Evolutionary conservation across 2,113 vertebrate species (phyloP).

Genomic region (Chaetops frenatus): DNA sequence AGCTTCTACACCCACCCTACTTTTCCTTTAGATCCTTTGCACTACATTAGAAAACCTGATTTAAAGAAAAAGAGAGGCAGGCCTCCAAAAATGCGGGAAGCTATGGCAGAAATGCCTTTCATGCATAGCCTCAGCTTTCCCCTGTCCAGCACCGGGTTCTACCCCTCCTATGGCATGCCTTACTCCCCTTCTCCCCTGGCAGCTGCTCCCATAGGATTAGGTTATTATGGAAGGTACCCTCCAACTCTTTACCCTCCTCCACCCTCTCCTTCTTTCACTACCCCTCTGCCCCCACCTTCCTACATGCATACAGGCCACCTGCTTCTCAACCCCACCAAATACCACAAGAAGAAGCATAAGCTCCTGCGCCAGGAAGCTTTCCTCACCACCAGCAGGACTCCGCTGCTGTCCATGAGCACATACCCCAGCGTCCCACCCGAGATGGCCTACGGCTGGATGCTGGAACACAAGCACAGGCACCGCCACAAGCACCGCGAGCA

Average conservation of each 20-base stretch:
- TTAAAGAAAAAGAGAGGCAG: conserved; percentile 88
- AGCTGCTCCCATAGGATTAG: conserved; percentile 84
- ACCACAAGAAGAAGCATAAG: conserved; percentile 92
- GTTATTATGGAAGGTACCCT: conserved; percentile 90
- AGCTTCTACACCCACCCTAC: conserved; percentile 85
- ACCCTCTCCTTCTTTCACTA: conserved; percentile 84
- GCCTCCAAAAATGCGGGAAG: conserved; percentile 88
- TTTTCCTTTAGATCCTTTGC: conserved; percentile 84
- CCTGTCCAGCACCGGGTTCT: conserved; percentile 83
- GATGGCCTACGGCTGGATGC: conserved; percentile 86
- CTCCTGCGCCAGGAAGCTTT: conserved; percentile 85
- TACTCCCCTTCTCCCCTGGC: conserved; percentile 87
- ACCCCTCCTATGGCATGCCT: conserved; percentile 92
- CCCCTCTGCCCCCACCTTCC: conserved; percentile 81
- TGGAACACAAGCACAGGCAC: conserved; percentile 95
- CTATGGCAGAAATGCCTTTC: conserved; percentile 95
- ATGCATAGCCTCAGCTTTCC: conserved; percentile 94
- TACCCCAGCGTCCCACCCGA: conserved; percentile 80
- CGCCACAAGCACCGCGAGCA: conserved; percentile 93
- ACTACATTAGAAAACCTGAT: conserved; percentile 85
- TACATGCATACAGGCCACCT: conserved; percentile 86
- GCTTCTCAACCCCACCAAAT: conserved; percentile 91
- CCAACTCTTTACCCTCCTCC: conserved; percentile 86
- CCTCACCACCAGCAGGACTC: conserved; percentile 77
- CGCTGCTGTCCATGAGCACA: conserved; percentile 83